These are phyloP conservation scores for Troides aeacus DNA, from an alignment of 2,888 invertebrate species.

Conservation along the genomic window DNA sequence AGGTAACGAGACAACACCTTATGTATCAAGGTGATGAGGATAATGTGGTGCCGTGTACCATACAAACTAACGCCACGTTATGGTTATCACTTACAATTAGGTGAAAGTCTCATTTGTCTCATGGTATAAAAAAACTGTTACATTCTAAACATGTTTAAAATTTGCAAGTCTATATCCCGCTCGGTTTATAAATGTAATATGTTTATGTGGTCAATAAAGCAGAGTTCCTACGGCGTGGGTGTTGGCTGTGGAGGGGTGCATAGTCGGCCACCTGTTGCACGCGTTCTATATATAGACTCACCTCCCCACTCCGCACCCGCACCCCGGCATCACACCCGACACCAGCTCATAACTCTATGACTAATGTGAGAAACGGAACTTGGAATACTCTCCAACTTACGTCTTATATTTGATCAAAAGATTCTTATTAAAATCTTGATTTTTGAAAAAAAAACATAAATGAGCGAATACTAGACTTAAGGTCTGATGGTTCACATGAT, in stretches of 20 bases:
- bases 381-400: conserved; percentile 30
- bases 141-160: too few species aligned
- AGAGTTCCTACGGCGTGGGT: conserved; percentile 33
- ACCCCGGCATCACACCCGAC: conserved; percentile 46
- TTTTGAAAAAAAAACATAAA: too few species aligned
- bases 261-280: conserved; percentile 70
- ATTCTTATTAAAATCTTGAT: background rate
- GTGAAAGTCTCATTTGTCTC: too few species aligned
- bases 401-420: background rate
- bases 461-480: too few species aligned
- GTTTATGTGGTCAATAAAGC: conserved; percentile 30
- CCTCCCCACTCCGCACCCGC: conserved; percentile 30
- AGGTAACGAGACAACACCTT: too few species aligned
- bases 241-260: conserved; percentile 48
- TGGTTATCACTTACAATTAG: too few species aligned
- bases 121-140: too few species aligned
- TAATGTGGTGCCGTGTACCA: too few species aligned
- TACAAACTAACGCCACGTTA: too few species aligned
- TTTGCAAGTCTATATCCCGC: background rate
- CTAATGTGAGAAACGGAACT: conserved; percentile 63
- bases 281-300: conserved; percentile 63
- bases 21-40: too few species aligned
- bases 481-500: too few species aligned
- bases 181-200: conserved; percentile 25
- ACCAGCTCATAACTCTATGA: conserved; percentile 72